Evolutionary conservation across 2,888 invertebrate genomes (phyloP), one percentile per base, ranked within the genome.

Genomic region (Desoria tigrina): DNA sequence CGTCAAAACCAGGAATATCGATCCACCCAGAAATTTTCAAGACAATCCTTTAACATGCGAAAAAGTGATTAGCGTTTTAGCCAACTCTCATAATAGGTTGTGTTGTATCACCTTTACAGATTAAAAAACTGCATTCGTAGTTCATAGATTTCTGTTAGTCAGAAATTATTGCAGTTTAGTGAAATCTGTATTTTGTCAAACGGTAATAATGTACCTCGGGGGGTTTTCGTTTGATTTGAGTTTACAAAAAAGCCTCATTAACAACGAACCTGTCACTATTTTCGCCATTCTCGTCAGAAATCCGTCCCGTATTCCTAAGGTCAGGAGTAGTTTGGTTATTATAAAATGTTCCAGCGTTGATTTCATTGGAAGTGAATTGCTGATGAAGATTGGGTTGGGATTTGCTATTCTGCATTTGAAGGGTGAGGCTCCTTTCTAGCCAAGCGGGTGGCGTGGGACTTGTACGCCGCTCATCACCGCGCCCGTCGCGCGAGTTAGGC

Each of bases 341-440:
- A n/a, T n/a, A n/a, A n/a, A n/a, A n/a, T n/a, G n/a, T n/a, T n/a
- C n/a, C n/a, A n/a, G n/a, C n/a, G n/a, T n/a, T n/a, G n/a, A n/a
- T n/a, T n/a, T n/a, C n/a, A n/a, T n/a, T n/a, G n/a, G n/a, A n/a
- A n/a, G n/a, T n/a, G n/a, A n/a, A n/a, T n/a, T n/a, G n/a, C n/a
- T n/a, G n/a, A n/a, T n/a, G 60, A 14, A 69, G 32, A 50, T 68
- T 66, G 9, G 71, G 69, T 23, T 68, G 71, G 16, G 69, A 73
- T 18, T 69, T 66, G 21, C 62, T 63, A 37, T 59, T 71, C 24
- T 69, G 66, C 69, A 74, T 69, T 39, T 71, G 45, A n/a, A n/a
- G n/a, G 4, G 66, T 68, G 28, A 75, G 59, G 16, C 84, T 84
- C 55, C 84, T 80, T 69, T 84, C 84, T 37, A 85, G 83, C 84